phyloP scores from a whole-genome alignment of 37 sponge, comb jelly and placozoan genomes.

The Hexactinellida sp. region DNA sequence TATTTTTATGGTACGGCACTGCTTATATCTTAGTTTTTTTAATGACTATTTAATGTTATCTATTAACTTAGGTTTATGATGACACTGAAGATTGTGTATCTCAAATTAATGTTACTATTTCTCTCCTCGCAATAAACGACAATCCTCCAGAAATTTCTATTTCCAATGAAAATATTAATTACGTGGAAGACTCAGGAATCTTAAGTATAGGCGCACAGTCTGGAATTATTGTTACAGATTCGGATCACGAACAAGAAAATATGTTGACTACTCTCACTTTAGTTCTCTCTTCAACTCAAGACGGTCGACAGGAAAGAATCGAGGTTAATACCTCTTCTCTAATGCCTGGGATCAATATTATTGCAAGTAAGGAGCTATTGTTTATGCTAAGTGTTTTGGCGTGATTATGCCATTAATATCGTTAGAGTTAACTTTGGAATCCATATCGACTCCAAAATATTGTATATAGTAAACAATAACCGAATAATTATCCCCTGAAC shows the following conservation, averaged over 20 bases:
- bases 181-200: neutral
- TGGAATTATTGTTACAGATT: neutral
- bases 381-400: too few relatives aligned
- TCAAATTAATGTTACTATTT: neutral
- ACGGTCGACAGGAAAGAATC: neutral
- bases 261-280: neutral
- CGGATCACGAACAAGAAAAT: neutral
- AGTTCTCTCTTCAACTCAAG: neutral
- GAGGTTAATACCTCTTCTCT: neutral
- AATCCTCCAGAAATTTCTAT: neutral
- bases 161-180: neutral
- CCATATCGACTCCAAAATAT: too few relatives aligned
- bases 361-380: neutral
- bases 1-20: neutral
- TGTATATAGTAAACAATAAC: too few relatives aligned
- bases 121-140: neutral
- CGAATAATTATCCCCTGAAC: too few relatives aligned
- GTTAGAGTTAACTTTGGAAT: too few relatives aligned
- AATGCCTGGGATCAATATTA: neutral
- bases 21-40: neutral
- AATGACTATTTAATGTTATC: neutral
- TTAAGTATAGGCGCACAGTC: neutral
- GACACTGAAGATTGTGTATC: neutral
- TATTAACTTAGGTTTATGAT: neutral
- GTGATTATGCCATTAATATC: too few relatives aligned